These are phyloP conservation scores for Chinchilla lanigera DNA, from an alignment of 2,113 vertebrate species.

Conservation along the genomic window DNA sequence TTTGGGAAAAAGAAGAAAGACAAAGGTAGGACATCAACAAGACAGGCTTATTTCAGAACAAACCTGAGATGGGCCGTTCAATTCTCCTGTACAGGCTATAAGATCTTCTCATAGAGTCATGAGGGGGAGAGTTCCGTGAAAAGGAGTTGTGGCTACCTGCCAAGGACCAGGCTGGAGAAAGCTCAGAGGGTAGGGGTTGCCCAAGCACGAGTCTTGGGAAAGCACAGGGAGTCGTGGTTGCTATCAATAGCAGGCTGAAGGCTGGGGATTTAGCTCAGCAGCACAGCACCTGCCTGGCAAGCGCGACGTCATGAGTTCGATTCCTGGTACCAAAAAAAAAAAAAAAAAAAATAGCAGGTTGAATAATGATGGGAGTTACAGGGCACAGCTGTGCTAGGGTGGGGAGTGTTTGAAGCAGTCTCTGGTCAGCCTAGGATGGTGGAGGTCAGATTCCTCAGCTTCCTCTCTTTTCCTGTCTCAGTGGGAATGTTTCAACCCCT, in stretches of 20 bases:
- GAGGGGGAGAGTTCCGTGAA: background rate
- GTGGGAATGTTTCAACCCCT: background rate
- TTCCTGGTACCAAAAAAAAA: too few relatives aligned
- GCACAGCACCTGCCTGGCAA: too few relatives aligned
- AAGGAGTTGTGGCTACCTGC: background rate
- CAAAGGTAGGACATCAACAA: background rate
- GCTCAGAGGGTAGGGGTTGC: background rate
- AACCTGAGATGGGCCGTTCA: background rate
- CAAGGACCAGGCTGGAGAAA: background rate
- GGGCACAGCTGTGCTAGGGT: background rate
- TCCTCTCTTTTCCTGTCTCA: background rate
- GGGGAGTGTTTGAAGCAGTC: background rate
- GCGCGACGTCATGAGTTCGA: too few relatives aligned
- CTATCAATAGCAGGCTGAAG: background rate
- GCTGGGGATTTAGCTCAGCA: too few relatives aligned
- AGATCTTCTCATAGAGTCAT: background rate
- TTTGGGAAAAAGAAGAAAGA: background rate
- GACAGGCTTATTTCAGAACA: background rate
- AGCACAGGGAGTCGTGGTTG: background rate
- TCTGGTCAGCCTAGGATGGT: background rate
- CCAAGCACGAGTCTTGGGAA: background rate
- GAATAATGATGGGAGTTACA: background rate
- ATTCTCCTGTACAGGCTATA: background rate
- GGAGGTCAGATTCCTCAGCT: background rate
- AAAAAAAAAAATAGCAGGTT: too few relatives aligned